Evolutionary conservation across 2,888 invertebrate species (phyloP), one percentile per base, ranked within the genome.

Genomic region (Abrostola triplasia): DNA sequence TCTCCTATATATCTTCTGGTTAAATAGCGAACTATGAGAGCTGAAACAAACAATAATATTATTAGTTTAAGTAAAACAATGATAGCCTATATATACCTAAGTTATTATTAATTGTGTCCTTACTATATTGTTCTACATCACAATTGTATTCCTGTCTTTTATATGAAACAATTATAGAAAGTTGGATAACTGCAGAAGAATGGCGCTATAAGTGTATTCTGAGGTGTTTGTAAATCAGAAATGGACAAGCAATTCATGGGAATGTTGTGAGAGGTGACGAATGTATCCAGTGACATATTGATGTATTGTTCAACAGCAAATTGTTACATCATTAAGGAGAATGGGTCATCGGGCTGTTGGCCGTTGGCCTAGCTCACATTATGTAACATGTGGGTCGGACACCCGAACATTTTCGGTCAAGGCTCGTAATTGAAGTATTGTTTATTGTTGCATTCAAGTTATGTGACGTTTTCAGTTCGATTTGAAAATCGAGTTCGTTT

Each of bases 1-100:
- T 97, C 97, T 67, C 97, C 97, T 69, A 97, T 97, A 89, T 96
- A 97, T 82, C 97, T 94, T 84, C 96, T 95, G 5, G 97, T 97
- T 73, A 97, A 90, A 88, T 97, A 97, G 73, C 97, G 95, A 5
- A 97, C 97, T 64, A 97, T 97, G 59, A 97, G 92, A 77, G 97
- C 97, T 97, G 92, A 78, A 92, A 92, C 89, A 91, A 91, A 80
- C 57, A 50, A 53, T 36, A 60, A 57, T 40, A 49, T 48, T 67
- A 50, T 62, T 70, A 59, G 36, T n/a, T 36, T 10, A 36, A 44
- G 12, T 42, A 44, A 12, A 44, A 9, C 1, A n/a, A n/a, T 36
- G 41, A 41, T 35, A n/a, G 12, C 0, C 8, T 5, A 6, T 6
- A 24, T 24, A 4, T 24, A 24, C 24, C 24, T 24, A 24, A 24